These are phyloP conservation scores for Stegodyphus mimosarum DNA, from an alignment of 1,140 invertebrate species.

Conservation along the genomic window DNA sequence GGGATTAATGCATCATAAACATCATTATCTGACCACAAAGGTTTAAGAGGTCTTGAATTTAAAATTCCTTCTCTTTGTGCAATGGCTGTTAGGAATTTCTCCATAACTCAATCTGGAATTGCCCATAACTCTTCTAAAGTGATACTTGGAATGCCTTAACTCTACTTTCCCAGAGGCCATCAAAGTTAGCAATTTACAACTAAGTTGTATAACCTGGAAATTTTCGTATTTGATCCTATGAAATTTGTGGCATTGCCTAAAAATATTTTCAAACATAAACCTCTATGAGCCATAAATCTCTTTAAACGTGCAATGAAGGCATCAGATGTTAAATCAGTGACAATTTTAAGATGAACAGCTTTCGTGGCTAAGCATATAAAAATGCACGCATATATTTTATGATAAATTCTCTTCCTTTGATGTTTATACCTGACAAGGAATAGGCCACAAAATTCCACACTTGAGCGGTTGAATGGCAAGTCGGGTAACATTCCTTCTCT, in stretches of 20 bases:
- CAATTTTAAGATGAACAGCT: background rate
- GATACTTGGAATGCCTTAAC: conserved; percentile 22
- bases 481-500: background rate
- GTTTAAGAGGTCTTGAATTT: conserved; percentile 8
- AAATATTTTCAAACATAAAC: background rate
- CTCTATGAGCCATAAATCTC: background rate
- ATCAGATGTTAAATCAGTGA: background rate
- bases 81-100: background rate
- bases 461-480: background rate
- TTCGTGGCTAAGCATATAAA: background rate
- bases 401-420: background rate
- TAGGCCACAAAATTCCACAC: background rate
- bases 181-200: conserved; percentile 15
- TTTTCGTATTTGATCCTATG: background rate
- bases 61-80: conserved; percentile 27
- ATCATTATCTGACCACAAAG: background rate
- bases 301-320: background rate
- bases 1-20: background rate
- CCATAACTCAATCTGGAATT: conserved; percentile 3
- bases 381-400: background rate
- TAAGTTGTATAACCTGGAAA: background rate
- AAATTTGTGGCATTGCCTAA: background rate
- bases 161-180: conserved; percentile 24
- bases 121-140: conserved; percentile 17
- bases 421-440: background rate